A percentile compares a stretch with the other conserved stretches of the same genome.
Conservation (phyloP, 2,113 vertebrate genomes). For the Dasypus novemcinctus region DNA sequence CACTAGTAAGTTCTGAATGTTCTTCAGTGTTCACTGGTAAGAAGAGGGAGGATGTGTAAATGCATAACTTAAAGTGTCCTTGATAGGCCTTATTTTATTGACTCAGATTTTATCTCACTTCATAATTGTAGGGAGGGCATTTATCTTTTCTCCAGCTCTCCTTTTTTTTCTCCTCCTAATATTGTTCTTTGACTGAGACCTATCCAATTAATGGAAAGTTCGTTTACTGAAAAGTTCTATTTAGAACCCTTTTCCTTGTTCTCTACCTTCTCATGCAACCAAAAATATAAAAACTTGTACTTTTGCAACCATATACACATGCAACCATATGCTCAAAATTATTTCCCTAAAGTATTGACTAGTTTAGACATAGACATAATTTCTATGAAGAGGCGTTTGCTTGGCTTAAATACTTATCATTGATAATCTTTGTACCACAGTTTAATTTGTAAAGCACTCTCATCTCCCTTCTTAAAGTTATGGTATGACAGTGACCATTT, state of each 20-base stretch:
- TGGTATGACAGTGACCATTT: neutral
- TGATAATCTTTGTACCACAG: constrained; percentile 10
- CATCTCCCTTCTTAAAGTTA: neutral
- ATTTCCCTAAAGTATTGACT: constrained; percentile 3
- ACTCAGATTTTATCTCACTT: constrained; percentile 46
- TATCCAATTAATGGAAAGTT: constrained; percentile 31
- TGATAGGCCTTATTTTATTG: constrained; percentile 13
- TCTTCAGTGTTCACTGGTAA: constrained; percentile 32
- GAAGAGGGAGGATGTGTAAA: neutral
- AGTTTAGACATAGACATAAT: constrained; percentile 1
- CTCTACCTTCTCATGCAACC: neutral
- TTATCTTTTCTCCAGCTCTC: neutral
- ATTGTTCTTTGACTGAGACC: neutral
- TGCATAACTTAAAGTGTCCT: constrained; percentile 20
- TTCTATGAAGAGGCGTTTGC: constrained; percentile 36
- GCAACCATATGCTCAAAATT: neutral
- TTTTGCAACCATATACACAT: neutral
- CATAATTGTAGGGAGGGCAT: neutral
- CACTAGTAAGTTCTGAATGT: constrained; percentile 70
- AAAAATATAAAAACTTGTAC: neutral
- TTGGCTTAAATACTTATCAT: constrained; percentile 31
- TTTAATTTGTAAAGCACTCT: constrained; percentile 49
- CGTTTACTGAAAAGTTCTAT: constrained; percentile 31
- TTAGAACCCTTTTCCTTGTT: constrained; percentile 6
- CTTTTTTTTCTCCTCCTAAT: constrained; percentile 24